Percentiles rank a stretch among this genome's conserved stretches.
Conservation (phyloP, 2,797 vertebrate genomes). For the Parauchenoglanis ngamensis region DNA sequence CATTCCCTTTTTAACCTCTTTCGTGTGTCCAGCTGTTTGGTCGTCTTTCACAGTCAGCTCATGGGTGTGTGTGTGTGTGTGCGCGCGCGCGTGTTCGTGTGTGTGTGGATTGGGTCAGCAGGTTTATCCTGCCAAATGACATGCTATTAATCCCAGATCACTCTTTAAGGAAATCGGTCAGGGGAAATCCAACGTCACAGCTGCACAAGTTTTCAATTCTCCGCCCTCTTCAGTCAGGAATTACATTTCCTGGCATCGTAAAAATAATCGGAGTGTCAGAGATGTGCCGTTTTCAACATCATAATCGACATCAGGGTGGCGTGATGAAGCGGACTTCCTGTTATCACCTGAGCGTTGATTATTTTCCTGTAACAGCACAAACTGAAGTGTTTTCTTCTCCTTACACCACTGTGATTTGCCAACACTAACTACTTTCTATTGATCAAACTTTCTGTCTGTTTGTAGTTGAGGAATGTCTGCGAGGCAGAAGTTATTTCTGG, state of each 20-base stretch:
- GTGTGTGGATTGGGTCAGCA: not conserved
- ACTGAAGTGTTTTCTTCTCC: not conserved
- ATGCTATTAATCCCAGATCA: not conserved
- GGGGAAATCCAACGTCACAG: slow-evolving; percentile 35
- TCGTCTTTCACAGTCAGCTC: slow-evolving; percentile 43
- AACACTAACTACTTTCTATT: not conserved
- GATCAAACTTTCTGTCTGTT: not conserved
- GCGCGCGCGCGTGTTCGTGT: not conserved
- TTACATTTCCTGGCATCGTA: not conserved
- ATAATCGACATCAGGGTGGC: not conserved
- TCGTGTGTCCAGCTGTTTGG: slow-evolving; percentile 49
- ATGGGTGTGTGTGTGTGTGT: slow-evolving; percentile 19
- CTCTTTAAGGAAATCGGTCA: slow-evolving; percentile 29
- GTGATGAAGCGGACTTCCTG: not conserved
- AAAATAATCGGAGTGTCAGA: not conserved
- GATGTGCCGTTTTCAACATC: not conserved
- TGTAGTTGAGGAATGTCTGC: not conserved
- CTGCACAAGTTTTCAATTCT: not conserved
- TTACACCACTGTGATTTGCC: not conserved
- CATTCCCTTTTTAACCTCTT: slow-evolving; percentile 42
- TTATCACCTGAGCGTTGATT: not conserved
- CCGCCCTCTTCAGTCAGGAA: not conserved
- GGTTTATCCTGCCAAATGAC: slow-evolving; percentile 41
- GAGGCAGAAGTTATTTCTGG: not conserved
- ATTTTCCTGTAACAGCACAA: not conserved